These are phyloP conservation scores for Erebia ligea DNA, from an alignment of 2,888 invertebrate species.

Conservation along the genomic window DNA sequence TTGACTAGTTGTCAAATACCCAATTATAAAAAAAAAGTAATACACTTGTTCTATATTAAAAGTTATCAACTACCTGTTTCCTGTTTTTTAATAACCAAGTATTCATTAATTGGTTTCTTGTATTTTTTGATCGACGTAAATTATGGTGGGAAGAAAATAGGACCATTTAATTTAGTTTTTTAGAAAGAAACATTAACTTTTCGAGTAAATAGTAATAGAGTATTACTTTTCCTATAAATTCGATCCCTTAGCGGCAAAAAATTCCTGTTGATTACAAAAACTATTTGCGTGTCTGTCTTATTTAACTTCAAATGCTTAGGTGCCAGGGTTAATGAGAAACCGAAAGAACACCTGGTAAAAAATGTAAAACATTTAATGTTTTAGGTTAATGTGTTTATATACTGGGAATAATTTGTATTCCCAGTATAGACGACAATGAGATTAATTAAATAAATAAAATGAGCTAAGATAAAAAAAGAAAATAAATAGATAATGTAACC, in stretches of 20 bases:
- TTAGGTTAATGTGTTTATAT: not conserved
- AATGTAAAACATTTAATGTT: not conserved
- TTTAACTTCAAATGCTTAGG: conserved; percentile 6
- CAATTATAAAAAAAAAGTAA: too few relatives aligned
- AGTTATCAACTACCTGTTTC: too few relatives aligned
- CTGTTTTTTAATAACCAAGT: too few relatives aligned
- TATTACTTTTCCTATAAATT: too few relatives aligned
- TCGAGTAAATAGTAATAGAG: too few relatives aligned
- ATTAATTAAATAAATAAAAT: too few relatives aligned
- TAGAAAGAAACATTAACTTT: too few relatives aligned
- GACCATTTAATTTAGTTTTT: too few relatives aligned
- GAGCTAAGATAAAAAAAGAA: too few relatives aligned
- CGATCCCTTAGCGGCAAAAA: not conserved
- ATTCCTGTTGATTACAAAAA: not conserved
- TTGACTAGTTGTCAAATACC: too few relatives aligned
- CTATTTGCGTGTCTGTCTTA: not conserved
- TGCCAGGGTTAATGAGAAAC: conserved; percentile 2
- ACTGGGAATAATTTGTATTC: not conserved
- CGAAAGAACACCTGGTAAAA: not conserved
- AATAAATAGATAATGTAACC: too few relatives aligned
- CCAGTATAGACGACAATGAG: not conserved
- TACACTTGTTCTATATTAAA: not conserved
- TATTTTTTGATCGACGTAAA: not conserved
- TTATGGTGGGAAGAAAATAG: not conserved
- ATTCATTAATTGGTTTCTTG: too few relatives aligned